Percentiles rank a stretch among this genome's conserved stretches.
These are phyloP conservation scores for Synergus umbraculus DNA, from an alignment of 2,888 invertebrate genomes.

Conservation along the genomic window DNA sequence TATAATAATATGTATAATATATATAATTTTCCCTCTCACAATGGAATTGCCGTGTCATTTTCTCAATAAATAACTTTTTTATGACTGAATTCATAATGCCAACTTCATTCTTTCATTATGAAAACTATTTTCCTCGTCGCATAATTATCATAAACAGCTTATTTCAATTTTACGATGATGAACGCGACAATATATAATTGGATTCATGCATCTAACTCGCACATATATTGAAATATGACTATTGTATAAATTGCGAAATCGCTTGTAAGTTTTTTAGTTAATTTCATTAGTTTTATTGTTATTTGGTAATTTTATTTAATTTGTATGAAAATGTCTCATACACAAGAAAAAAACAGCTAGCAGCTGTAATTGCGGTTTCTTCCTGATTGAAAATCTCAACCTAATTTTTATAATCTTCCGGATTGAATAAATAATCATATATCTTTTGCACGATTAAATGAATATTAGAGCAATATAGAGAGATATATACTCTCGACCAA, in stretches of 20 bases:
- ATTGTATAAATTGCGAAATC: neutral
- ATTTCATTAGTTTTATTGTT: neutral
- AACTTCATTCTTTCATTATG: neutral
- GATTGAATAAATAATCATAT: neutral
- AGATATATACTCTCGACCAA: neutral
- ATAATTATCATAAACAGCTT: neutral
- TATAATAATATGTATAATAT: no score
- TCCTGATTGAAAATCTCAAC: neutral
- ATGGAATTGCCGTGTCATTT: slow-evolving; percentile 2
- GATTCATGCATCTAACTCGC: neutral
- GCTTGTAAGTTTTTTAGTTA: neutral
- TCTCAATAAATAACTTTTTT: neutral
- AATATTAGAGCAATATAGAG: neutral
- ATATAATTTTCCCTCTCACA: neutral
- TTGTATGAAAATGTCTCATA: neutral
- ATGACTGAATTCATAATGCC: neutral
- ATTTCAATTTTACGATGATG: neutral
- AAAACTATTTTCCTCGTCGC: neutral
- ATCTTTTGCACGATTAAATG: neutral
- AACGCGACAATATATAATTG: neutral
- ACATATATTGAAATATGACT: neutral
- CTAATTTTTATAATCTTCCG: neutral
- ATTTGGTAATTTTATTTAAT: neutral
- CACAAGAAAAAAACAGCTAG: neutral
- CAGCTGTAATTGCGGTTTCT: neutral